A percentile compares a stretch with the other conserved stretches of the same genome.
Conservation (phyloP, 2,797 vertebrate genomes). For the Enteromius fasciolatus region DNA sequence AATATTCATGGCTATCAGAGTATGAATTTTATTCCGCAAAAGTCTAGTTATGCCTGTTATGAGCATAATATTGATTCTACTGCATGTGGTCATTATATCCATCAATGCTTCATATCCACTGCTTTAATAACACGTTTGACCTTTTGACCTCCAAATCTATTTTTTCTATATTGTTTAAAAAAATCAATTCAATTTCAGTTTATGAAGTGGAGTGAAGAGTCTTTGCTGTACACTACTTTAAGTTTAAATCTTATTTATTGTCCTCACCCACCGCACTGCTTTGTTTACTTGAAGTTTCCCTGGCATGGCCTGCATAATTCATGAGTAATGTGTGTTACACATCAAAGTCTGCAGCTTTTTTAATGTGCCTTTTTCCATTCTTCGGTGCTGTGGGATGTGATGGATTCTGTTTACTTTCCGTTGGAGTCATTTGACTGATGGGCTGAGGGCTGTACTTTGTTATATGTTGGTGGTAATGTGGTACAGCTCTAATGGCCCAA, state of each 20-base stretch:
- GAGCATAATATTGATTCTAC: constrained; percentile 11
- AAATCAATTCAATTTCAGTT: constrained; percentile 4
- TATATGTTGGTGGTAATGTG: constrained; percentile 43
- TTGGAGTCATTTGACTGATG: constrained; percentile 68
- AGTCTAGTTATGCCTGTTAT: constrained; percentile 10
- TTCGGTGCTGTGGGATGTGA: constrained; percentile 59
- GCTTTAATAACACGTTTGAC: constrained; percentile 26
- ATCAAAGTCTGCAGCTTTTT: constrained; percentile 62
- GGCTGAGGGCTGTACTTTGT: constrained; percentile 58
- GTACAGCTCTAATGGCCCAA: constrained; percentile 38
- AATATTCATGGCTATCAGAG: constrained; percentile 37
- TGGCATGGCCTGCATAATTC: constrained; percentile 60
- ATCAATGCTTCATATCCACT: constrained; percentile 17
- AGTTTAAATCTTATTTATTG: constrained; percentile 26
- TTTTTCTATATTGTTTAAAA: constrained; percentile 19
- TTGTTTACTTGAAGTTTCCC: constrained; percentile 25
- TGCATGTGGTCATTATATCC: neutral
- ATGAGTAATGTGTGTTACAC: constrained; percentile 62
- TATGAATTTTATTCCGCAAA: constrained; percentile 4
- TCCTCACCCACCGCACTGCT: neutral
- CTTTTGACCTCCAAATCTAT: constrained; percentile 2
- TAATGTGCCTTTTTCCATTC: constrained; percentile 66
- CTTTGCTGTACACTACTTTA: constrained; percentile 12
- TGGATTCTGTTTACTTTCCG: constrained; percentile 73
- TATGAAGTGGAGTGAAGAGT: constrained; percentile 4